phyloP scores from a whole-genome alignment of 2,113 vertebrate species.

The Climacteris rufus region DNA sequence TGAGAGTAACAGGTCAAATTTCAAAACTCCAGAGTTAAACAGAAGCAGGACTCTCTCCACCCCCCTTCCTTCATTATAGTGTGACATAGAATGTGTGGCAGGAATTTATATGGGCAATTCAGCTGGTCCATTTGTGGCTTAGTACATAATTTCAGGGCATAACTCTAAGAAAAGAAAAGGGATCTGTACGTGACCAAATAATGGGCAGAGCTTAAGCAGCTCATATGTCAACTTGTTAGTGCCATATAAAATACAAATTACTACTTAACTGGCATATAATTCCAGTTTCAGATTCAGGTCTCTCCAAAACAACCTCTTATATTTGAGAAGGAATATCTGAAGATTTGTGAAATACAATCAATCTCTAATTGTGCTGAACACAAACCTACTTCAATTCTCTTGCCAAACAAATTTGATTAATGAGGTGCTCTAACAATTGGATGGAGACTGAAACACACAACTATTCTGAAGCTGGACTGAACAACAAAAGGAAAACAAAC shows the following conservation, averaged over 20 bases:
- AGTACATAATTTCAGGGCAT: not conserved
- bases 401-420: conserved; percentile 18
- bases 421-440: not conserved
- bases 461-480: not conserved
- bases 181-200: not conserved
- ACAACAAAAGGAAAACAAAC: not conserved
- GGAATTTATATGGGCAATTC: not conserved
- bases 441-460: not conserved
- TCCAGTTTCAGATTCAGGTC: not conserved
- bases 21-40: not conserved
- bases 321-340: not conserved
- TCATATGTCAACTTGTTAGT: not conserved
- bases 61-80: not conserved
- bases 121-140: not conserved
- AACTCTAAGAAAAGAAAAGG: not conserved
- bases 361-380: not conserved
- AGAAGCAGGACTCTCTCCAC: not conserved
- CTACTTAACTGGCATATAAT: not conserved
- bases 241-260: not conserved
- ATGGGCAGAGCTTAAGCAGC: not conserved
- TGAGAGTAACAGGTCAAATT: not conserved
- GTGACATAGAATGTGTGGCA: not conserved
- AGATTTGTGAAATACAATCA: not conserved
- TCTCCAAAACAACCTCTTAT: not conserved
- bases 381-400: not conserved